A percentile compares a stretch with the other conserved stretches of the same genome.
Conservation (phyloP, 2,888 invertebrate genomes). For the Celastrina argiolus region DNA sequence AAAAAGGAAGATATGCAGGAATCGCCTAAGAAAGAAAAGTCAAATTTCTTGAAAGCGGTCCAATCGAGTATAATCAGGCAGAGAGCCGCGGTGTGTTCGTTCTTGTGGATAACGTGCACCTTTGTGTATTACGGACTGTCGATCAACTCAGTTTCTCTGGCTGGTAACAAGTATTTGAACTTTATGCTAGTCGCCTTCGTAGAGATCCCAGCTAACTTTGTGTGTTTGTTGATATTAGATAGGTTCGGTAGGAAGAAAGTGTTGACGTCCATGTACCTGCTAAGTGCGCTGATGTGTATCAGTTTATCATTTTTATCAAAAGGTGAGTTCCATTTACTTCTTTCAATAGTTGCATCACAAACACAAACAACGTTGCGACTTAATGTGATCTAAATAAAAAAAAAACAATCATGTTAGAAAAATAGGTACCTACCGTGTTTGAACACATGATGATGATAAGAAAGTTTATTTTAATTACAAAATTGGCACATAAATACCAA, state of each 20-base stretch:
- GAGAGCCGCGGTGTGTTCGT: constrained; percentile 81
- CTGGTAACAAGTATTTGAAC: constrained; percentile 86
- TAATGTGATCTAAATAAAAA: too few relatives aligned
- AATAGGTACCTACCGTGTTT: too few relatives aligned
- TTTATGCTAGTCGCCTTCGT: constrained; percentile 82
- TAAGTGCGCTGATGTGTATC: constrained; percentile 81
- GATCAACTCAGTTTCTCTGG: constrained; percentile 85
- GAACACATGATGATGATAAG: too few relatives aligned
- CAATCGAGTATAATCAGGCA: constrained; percentile 75
- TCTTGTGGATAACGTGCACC: constrained; percentile 88
- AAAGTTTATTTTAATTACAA: too few relatives aligned
- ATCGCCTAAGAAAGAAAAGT: constrained; percentile 32
- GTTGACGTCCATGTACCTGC: constrained; percentile 78
- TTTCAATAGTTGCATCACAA: not conserved
- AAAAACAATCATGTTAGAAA: too few relatives aligned
- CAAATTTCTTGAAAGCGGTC: constrained; percentile 63
- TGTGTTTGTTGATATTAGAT: constrained; percentile 80
- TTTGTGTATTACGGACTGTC: constrained; percentile 90
- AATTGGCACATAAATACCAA: too few relatives aligned
- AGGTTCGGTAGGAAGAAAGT: constrained; percentile 81
- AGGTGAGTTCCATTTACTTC: constrained; percentile 55
- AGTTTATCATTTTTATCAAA: constrained; percentile 78
- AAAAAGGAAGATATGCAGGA: constrained; percentile 30
- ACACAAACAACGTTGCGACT: too few relatives aligned
- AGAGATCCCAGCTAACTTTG: constrained; percentile 85